phyloP scores from a whole-genome alignment of 2,113 vertebrate species.

The Pao palembangensis region DNA sequence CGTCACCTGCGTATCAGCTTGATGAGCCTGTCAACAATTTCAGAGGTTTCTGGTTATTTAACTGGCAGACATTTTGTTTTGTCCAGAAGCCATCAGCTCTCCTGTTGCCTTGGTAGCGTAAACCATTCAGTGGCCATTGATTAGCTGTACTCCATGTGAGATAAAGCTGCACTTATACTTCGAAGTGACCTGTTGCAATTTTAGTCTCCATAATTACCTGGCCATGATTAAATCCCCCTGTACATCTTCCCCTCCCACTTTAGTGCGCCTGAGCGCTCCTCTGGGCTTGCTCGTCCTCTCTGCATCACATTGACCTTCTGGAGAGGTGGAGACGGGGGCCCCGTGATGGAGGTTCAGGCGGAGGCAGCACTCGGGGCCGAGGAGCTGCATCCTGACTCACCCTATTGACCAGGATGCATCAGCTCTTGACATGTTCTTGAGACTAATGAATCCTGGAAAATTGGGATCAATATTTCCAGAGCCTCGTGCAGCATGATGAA shows the following conservation, averaged over 20 bases:
- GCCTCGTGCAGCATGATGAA: not conserved
- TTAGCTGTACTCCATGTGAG: slow-evolving; percentile 25
- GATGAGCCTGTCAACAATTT: slow-evolving; percentile 4
- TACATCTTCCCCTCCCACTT: too few relatives aligned
- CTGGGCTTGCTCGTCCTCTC: slow-evolving; percentile 12
- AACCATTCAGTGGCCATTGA: slow-evolving; percentile 27
- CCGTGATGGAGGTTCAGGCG: slow-evolving; percentile 14
- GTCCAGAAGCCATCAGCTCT: slow-evolving; percentile 9
- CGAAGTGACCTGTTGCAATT: slow-evolving; percentile 24
- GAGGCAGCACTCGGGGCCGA: slow-evolving; percentile 6
- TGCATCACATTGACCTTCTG: slow-evolving; percentile 19
- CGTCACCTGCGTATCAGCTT: slow-evolving; percentile 35
- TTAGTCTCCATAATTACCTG: slow-evolving; percentile 12
- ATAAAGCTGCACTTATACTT: slow-evolving; percentile 36
- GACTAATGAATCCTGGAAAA: not conserved
- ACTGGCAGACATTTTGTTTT: slow-evolving; percentile 11
- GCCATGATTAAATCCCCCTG: too few relatives aligned
- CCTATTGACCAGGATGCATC: slow-evolving; percentile 6
- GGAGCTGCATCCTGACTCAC: slow-evolving; percentile 16
- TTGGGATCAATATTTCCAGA: not conserved
- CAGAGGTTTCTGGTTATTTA: slow-evolving; percentile 4
- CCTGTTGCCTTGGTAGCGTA: slow-evolving; percentile 4
- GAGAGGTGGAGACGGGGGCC: slow-evolving; percentile 23
- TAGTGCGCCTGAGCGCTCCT: slow-evolving; percentile 15
- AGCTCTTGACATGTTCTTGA: slow-evolving; percentile 2